Conservation (phyloP, 2,797 vertebrate species). For the Monodelphis domestica region DNA sequence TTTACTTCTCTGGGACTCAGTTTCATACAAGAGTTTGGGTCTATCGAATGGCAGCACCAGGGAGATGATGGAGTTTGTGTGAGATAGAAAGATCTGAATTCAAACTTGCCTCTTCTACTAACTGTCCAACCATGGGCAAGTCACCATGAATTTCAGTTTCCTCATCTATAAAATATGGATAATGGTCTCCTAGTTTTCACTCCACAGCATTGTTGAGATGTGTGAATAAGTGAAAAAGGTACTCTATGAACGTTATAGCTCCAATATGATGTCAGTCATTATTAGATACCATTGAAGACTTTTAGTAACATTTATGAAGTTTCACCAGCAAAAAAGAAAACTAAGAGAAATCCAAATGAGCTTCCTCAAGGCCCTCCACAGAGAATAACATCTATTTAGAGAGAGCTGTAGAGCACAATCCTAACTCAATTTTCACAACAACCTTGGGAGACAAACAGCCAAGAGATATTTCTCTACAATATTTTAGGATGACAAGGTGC, state of each 20-base stretch:
- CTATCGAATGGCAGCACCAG: neutral
- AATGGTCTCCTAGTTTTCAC: neutral
- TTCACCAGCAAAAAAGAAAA: neutral
- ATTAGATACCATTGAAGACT: neutral
- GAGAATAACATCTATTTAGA: neutral
- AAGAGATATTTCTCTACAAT: neutral
- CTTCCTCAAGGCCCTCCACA: neutral
- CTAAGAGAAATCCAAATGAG: neutral
- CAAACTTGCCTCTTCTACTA: neutral
- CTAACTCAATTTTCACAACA: neutral
- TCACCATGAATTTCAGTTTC: neutral
- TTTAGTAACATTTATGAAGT: neutral
- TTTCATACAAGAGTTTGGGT: slow-evolving; percentile 26
- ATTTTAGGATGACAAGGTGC: neutral
- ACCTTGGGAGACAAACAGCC: neutral
- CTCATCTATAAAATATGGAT: neutral
- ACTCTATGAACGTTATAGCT: neutral
- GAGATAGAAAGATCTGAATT: neutral
- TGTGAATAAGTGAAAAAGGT: neutral
- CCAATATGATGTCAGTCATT: neutral
- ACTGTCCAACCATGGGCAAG: too few relatives aligned
- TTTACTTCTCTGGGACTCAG: too few relatives aligned
- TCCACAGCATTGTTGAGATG: neutral
- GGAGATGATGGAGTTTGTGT: neutral
- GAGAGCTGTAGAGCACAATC: neutral